Conservation (phyloP, 2,113 vertebrate species). For the Phoenicopterus ruber region DNA sequence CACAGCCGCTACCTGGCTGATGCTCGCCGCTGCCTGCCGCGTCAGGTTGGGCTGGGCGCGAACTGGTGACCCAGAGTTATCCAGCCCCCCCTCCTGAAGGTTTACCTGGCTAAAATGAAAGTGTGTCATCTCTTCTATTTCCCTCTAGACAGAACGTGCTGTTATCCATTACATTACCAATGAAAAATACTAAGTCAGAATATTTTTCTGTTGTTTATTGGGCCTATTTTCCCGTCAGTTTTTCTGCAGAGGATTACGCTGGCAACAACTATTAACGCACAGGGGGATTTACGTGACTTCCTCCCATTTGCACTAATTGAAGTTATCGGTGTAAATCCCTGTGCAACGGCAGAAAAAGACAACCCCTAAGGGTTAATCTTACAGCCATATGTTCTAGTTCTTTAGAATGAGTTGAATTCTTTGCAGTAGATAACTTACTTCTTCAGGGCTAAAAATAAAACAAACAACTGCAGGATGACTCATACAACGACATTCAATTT, state of each 20-base stretch:
- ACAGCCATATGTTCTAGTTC: slow-evolving; percentile 50
- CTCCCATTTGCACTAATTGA: slow-evolving; percentile 26
- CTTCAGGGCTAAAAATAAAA: slow-evolving; percentile 75
- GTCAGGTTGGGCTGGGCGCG: background rate
- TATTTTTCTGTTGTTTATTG: background rate
- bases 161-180: background rate
- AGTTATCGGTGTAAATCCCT: slow-evolving; percentile 24
- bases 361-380: slow-evolving; percentile 58
- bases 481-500: slow-evolving; percentile 53
- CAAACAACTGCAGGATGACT: slow-evolving; percentile 70
- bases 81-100: background rate
- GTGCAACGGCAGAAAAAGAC: background rate
- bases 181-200: background rate
- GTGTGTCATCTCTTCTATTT: background rate
- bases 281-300: background rate
- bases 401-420: slow-evolving; percentile 34
- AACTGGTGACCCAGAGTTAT: background rate
- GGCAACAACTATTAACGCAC: background rate
- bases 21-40: background rate
- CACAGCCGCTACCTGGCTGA: background rate
- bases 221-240: too few species aligned
- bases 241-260: background rate
- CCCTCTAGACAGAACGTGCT: background rate
- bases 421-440: slow-evolving; percentile 60
- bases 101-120: background rate